Evolutionary conservation across 2,888 invertebrate genomes (phyloP), one percentile per base, ranked within the genome.

Genomic region (Callosobruchus maculatus): DNA sequence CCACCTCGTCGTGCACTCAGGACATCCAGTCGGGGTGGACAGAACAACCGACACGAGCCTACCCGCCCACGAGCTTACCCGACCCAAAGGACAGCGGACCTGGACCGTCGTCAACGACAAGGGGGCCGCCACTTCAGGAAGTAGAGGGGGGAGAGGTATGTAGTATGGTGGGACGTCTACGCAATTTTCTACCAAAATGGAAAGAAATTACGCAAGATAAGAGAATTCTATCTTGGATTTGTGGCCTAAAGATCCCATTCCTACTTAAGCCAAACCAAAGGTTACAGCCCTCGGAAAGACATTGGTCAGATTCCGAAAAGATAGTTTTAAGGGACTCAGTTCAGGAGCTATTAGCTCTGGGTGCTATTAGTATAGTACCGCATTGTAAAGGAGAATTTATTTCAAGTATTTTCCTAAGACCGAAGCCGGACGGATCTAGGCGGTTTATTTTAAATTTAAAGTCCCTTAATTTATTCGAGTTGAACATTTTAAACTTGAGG

Each of bases 401-500:
- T 68, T 74, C 72, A 26, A 71, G 67, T 70, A 73, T 76, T 71
- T 76, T 74, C 71, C 49, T 74, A 68, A 69, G n/a, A 21, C 72
- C 72, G 4, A 75, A 75, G 67, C 72, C 73, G 22, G 73, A 77
- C 68, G 77, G 75, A 49, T 71, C 72, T 21, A 22, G 68, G 18
- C 70, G 77, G 22, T 30, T 73, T 22, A 73, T 74, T 73, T 67
- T 76, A 0, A 79, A 81, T 70, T 70, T 80, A 20, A 81, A 81
- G 76, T 67, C 73, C 0, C 71, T 79, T n/a, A 77, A 0, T 77
- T 71, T 71, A 71, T 76, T 4, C 49, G 31, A 3, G 73, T 74
- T 0, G 70, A 7, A 20, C 76, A 80, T 71, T 80, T 80, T 71
- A 81, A 81, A 67, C 30, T 80, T 67, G 77, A 80, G 20, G 77